Evolutionary conservation across 2,113 vertebrate genomes (phyloP), one percentile per base, ranked within the genome.

Genomic region (Triplophysa tibetana): DNA sequence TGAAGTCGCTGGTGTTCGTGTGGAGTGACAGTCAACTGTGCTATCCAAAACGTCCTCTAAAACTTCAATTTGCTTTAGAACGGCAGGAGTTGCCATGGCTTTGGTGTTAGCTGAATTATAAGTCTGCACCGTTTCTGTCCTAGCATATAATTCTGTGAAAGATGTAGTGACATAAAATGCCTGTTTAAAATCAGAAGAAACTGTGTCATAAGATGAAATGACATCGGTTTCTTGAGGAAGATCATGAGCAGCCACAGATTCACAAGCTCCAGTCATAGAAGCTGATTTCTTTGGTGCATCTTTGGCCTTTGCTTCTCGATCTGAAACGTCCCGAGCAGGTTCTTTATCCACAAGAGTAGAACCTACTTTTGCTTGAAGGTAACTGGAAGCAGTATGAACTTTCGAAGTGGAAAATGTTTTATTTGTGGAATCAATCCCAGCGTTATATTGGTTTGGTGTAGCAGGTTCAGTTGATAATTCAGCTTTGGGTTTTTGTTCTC

Each of bases 401-500:
- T 72, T 43, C 54, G 29, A 4, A 17, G 16, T 21, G 10, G 41
- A 21, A 70, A 24, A 29, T n/a, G 12, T 0, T 0, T 6, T 23
- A 11, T 66, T 29, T 48, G 12, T 38, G 21, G 70, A n/a, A 64
- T 74, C 60, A 65, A 14, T 29, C 58, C 1, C 4, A 50, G 58
- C 66, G 14, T 50, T 10, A 11, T 19, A 8, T 45, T 23, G 45
- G 24, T 63, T 9, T 23, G 52, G 23, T 52, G 38, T 79, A 70
- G 70, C 4, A 8, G 60, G 58, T 62, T 64, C 64, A 58, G 74
- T 60, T 48, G 54, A 1, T 41, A 21, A 60, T 29, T 56, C 23
- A 26, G 41, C 64, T 64, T 73, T 24, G 7, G 6, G 33, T 6
- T 38, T 38, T 38, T 70, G 65, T 77, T 78, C 67, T 67, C 58